Evolutionary conservation across 2,888 invertebrate genomes (phyloP), one percentile per base, ranked within the genome.

Genomic region (Meliscaeva auricollis): DNA sequence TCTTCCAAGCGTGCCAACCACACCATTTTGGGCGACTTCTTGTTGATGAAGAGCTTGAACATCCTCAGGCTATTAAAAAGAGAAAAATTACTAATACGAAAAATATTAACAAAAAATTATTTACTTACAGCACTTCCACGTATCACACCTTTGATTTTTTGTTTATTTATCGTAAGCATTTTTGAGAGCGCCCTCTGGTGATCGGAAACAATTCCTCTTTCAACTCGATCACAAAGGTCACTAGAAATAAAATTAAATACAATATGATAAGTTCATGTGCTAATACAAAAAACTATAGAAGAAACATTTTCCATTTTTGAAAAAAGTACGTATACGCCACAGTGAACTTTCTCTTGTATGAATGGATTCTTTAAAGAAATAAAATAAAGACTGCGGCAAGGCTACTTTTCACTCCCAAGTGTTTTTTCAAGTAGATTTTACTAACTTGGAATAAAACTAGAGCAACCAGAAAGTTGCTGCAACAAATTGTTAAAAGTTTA

Each of bases 121-220:
- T 32, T 73, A 91, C 93, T 92, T 91, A 94, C 94, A 90, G 94
- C 94, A 52, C 93, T 93, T 26, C 94, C 94, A 69, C 93, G 92
- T 84, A 94, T 94, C 9, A 94, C 94, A 1, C 94, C 94, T 89
- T 94, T 94, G 89, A 94, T 94, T 89, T 94, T 94, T 60, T 94
- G 91, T 87, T 94, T 94, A 88, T 95, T 95, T 68, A 94, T 90
- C 2, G 93, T 93, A 41, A 94, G 88, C 94, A 94, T 94, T 87
- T 94, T 94, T 2, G 94, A 93, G 7, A 94, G 90, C 0, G 94
- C 94, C 35, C 93, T 93, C 87, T 94, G 94, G 89, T 95, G 94
- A 89, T 94, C 95, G 17, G 94, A 93, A 17, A 94, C 93, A 1
- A 94, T 93, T 4, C 94, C 94, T 70, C 93, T 93, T 88, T 94